These are phyloP conservation scores for Limosa lapponica DNA, from an alignment of 2,797 vertebrate genomes.

Conservation along the genomic window DNA sequence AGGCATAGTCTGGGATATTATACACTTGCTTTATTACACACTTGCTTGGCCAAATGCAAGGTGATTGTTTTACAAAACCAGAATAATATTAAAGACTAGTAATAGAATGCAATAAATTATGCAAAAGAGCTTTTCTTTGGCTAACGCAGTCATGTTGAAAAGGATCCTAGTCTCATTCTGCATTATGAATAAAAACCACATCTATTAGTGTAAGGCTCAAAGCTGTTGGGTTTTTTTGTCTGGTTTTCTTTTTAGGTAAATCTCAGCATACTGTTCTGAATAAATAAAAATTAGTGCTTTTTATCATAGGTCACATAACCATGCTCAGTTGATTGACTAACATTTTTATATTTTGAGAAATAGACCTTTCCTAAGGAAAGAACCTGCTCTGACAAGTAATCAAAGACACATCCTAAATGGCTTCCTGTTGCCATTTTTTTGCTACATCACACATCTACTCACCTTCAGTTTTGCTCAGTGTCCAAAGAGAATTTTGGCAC, in stretches of 20 bases:
- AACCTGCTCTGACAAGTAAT: background rate
- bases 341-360: background rate
- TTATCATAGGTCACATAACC: background rate
- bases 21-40: background rate
- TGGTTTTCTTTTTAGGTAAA: background rate
- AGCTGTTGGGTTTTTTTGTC: background rate
- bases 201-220: background rate
- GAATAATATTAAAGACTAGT: background rate
- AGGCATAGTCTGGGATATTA: background rate
- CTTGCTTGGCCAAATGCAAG: background rate
- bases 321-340: background rate
- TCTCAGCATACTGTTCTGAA: background rate
- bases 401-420: background rate
- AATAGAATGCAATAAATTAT: background rate
- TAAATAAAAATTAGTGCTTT: background rate
- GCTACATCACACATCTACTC: accelerated
- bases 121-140: background rate
- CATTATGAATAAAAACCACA: background rate
- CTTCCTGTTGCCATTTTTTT: background rate
- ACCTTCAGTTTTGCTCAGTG: background rate
- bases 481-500: background rate
- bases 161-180: background rate
- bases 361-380: background rate
- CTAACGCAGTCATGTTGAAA: background rate
- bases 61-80: background rate